Evolutionary conservation across 2,113 vertebrate genomes (phyloP), one percentile per base, ranked within the genome.

Genomic region (Cyphomyrus plagiostoma): DNA sequence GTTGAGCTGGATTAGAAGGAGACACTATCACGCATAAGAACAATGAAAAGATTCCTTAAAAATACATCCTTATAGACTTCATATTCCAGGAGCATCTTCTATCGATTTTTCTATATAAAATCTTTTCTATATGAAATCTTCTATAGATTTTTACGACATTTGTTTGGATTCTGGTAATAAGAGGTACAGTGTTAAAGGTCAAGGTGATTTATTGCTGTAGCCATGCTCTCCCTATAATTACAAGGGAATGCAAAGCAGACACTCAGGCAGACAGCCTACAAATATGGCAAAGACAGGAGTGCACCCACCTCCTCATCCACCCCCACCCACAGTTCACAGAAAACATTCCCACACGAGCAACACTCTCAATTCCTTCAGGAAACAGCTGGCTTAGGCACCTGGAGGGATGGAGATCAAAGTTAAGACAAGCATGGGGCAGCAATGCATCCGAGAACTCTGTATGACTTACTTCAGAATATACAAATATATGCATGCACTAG

Each of bases 191-290:
- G 91, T 91, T 92, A 92, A 93, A 93, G 93, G 94, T 94, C 94
- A 93, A 92, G 89, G 91, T 92, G 94, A 94, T 94, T 92, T 93
- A 94, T 93, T 93, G 92, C 88, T 89, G 42, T 88, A 62, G 66
- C 91, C 89, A 23, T 56, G 84, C 56, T 23, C 89, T 89, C 94
- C 94, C 94, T 95, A 92, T 95, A 94, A 95, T 95, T 92, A 95
- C 91, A 91, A 52, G 94, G 94, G 94, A 95, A 95, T 94, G 94
- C 39, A 7, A 90, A 92, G 89, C 85, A 93, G 91, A 92, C 85
- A 35, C 66, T 90, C 0, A 23, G 66, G 10, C 53, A 48, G 86
- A 66, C 26, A 21, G 52, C 8, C 82, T 83, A 30, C 56, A 39
- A 46, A 70, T 89, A 53, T 83, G 70, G 48, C 45, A 86, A 53